Base-by-base conservation (phyloP, 2,888 invertebrate species). In the Margaritifera margaritifera region DNA sequence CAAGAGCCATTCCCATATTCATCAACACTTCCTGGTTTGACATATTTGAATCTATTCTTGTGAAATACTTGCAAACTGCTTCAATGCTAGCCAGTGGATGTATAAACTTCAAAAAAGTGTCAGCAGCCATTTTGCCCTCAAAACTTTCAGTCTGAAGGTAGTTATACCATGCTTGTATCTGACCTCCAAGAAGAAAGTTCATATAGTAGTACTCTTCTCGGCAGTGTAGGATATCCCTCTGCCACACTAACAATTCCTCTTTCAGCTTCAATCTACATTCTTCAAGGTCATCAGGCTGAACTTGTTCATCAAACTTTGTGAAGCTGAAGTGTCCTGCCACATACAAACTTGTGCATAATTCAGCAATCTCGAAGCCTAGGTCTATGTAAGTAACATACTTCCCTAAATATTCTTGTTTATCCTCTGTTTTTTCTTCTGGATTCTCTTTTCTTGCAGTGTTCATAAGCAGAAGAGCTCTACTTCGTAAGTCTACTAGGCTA, bases 121-220 rank as follows among this genome's bases (percentile, higher is more conserved):
- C 50, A 19, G 72, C 72, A 51, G 65, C 65, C 1, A 60, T 51
- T 18, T 51, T 52, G 19, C 63, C 68, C 42, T 42, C 42, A 42
- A 15, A 42, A 4, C 20, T 53, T 11, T 51, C 57, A 51, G 24
- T 59, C 55, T 73, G 69, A n/a, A 80, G 67, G 53, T 54, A 82
- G 19, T 67, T 57, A 24, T 66, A 72, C 19, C 80, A 55, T 20
- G 62, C 60, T 52, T 75, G 77, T 18, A 82, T 68, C 22, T 80
- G 78, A 20, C 72, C 69, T 15, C 78, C 73, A 56, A 73, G 66
- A 50, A 81, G 63, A 54, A 71, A 81, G 57, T 80, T 81, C 62
- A 80, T 63, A 19, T 72, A 64, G 65, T 71, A 76, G 55, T 66
- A 74, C 8, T 65, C 27, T 15, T 65, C 24, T 52, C 81, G 62